phyloP scores from a whole-genome alignment of 1,140 invertebrate genomes.

The Mizuhopecten yessoensis region DNA sequence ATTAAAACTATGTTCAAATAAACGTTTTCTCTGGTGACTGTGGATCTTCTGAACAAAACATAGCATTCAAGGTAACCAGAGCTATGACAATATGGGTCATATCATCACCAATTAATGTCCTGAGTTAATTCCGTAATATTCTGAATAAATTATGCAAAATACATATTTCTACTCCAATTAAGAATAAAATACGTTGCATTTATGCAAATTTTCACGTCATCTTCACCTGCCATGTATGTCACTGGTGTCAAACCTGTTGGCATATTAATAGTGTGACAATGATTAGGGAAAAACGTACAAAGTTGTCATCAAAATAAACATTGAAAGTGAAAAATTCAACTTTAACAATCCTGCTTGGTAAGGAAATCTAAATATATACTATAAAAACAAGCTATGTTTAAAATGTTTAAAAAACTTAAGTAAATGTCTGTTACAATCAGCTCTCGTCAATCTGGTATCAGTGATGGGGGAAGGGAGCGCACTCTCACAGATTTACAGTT shows the following conservation, averaged over 20 bases:
- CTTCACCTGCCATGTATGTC: conserved; percentile 9
- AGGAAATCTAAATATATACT: too few species aligned
- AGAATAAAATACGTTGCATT: not conserved
- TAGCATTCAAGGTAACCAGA: too few species aligned
- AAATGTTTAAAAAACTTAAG: too few species aligned
- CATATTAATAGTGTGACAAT: not conserved
- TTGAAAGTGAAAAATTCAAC: not conserved
- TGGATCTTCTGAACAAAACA: too few species aligned
- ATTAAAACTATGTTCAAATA: too few species aligned
- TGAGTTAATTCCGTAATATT: not conserved
- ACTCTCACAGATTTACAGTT: not conserved
- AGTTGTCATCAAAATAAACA: not conserved
- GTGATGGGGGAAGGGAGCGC: not conserved
- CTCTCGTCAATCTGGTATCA: too few species aligned
- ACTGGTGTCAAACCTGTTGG: not conserved
- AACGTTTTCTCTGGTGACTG: too few species aligned
- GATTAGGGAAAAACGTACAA: too few species aligned
- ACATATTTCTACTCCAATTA: not conserved
- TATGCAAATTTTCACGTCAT: not conserved
- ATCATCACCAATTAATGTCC: not conserved
- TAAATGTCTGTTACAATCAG: too few species aligned
- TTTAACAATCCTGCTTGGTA: too few species aligned
- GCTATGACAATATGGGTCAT: not conserved
- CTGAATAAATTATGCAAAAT: not conserved
- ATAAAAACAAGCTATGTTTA: too few species aligned